Conservation (phyloP, 2,113 vertebrate species). For the Hemicordylus capensis region DNA sequence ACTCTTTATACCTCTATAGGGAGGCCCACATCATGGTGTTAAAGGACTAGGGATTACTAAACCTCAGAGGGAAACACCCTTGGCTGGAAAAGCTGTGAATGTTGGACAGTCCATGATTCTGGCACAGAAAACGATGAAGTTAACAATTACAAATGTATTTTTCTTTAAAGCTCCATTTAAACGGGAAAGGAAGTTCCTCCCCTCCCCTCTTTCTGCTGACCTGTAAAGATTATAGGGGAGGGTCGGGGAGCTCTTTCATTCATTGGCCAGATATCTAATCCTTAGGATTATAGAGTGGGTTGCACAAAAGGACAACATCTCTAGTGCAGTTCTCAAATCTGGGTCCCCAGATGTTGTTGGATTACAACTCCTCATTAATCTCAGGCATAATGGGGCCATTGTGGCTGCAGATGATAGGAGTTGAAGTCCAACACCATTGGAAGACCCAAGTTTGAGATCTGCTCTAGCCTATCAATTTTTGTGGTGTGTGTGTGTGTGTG, state of each 20-base stretch:
- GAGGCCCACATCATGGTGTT: neutral
- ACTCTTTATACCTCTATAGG: neutral
- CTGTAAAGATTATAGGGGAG: neutral
- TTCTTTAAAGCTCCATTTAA: conserved; percentile 63
- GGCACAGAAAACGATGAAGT: conserved; percentile 57
- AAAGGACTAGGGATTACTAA: conserved; percentile 38
- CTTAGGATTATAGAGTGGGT: neutral
- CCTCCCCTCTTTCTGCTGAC: neutral
- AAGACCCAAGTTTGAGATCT: no score
- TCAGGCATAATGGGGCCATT: no score
- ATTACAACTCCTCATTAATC: no score
- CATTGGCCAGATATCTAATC: neutral
- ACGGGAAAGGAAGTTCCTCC: conserved; percentile 17
- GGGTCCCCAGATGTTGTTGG: no score
- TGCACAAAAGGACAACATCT: neutral
- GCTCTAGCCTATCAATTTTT: neutral
- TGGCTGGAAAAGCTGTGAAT: conserved; percentile 54
- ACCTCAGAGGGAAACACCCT: conserved; percentile 53
- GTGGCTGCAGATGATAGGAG: no score
- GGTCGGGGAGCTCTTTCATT: neutral
- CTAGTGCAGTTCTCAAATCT: no score
- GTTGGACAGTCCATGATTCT: conserved; percentile 58
- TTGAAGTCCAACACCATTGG: no score
- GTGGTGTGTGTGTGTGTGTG: no score
- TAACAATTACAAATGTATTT: conserved; percentile 59